These are phyloP conservation scores for Drosophila simulans DNA, from an alignment of 1,140 invertebrate genomes.

Conservation along the genomic window DNA sequence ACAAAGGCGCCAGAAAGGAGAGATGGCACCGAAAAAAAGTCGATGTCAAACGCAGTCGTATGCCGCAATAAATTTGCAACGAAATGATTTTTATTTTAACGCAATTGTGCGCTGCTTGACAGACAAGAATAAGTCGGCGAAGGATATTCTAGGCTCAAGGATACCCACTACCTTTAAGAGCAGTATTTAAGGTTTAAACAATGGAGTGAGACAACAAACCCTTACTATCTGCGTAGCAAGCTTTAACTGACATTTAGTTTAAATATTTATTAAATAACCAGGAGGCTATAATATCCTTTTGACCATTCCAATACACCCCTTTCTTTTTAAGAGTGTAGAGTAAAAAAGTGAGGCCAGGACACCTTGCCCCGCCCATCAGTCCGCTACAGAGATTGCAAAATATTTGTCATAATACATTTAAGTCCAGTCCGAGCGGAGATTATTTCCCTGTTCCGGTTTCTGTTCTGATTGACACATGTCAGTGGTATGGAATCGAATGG, in stretches of 20 bases:
- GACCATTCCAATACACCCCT: background rate
- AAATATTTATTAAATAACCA: background rate
- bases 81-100: constrained; percentile 77
- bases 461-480: constrained; percentile 75
- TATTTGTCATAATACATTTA: constrained; percentile 83
- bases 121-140: background rate
- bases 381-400: constrained; percentile 66
- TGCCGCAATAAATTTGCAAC: constrained; percentile 66
- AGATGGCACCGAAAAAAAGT: constrained; percentile 38
- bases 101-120: constrained; percentile 43
- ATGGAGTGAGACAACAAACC: too few relatives aligned
- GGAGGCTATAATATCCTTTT: too few relatives aligned
- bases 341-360: background rate
- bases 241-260: too few relatives aligned
- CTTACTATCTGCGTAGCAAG: too few relatives aligned
- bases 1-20: constrained; percentile 11
- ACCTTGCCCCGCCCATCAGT: constrained; percentile 13
- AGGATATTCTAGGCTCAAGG: background rate
- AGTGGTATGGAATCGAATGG: constrained; percentile 23
- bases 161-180: background rate
- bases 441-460: constrained; percentile 60
- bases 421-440: constrained; percentile 76
- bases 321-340: background rate
- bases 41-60: constrained; percentile 66
- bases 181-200: background rate